Evolutionary conservation across 2,888 invertebrate species (phyloP), one percentile per base, ranked within the genome.

Genomic region (Baronia brevicornis): DNA sequence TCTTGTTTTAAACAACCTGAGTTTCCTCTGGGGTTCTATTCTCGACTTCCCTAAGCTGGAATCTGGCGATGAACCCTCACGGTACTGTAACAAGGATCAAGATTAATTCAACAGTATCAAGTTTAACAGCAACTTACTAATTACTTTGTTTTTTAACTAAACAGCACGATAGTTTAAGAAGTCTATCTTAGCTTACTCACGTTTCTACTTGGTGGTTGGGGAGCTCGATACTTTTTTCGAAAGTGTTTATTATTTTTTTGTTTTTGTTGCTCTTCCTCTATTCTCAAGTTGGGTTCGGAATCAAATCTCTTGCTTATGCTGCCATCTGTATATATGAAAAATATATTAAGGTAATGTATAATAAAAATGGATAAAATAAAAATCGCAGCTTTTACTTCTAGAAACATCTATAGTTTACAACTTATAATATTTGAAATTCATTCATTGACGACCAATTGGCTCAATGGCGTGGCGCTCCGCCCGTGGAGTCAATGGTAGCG

Each of bases 141-240:
- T n/a, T n/a, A n/a, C n/a, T n/a, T n/a, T n/a, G n/a, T n/a, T n/a
- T n/a, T n/a, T 13, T 7, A 15, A 19, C 12, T 21, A 8, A 24
- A 11, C 10, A 7, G 7, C 14, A 14, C 18, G 14, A 14, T 27
- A 3, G 10, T 18, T 25, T 32, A 23, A 21, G 6, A 14, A 26
- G 13, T 44, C 28, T 47, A 47, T 6, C 5, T 5, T 28, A 6
- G 25, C 30, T 23, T 21, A 57, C 77, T 77, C 62, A 86, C 74
- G 43, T 79, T 66, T 54, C 66, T 57, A 21, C 51, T 59, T 36
- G 77, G 84, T 33, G 91, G 91, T 37, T 89, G 86, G 8, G 92
- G 92, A 2, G 93, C 93, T 78, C 89, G 88, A 60, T 92, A 92
- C 69, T 93, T 93, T 62, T 93, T 90, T 51, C 90, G 90, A 54